Base-by-base conservation (phyloP, 2,888 invertebrate genomes). In the Tipula helvola region DNA sequence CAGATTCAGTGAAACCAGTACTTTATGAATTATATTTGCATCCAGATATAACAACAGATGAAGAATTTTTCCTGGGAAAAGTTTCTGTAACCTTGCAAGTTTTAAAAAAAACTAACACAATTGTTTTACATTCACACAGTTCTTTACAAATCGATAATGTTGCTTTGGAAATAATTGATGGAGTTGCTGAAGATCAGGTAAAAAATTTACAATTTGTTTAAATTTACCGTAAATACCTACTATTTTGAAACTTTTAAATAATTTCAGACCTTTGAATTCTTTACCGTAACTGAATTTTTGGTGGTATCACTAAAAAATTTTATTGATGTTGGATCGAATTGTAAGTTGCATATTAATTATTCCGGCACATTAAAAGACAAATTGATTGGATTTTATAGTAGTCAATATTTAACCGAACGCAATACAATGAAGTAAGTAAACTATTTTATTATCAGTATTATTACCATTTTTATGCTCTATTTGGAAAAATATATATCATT, bases 321-420 rank as follows among this genome's bases (percentile, higher is more conserved):
- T 52, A 89, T 93, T 52, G 36, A 86, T 0, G 86, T 87, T 86
- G 91, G 90, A 13, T 87, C 88, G 86, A 90, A 88, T 12, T 93
- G 94, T 88, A 90, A 90, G n/a, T 90, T 96, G 13, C 89, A 91
- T 83, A 92, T 96, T 84, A 91, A 93, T 52, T 96, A 95, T 89
- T 91, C 91, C 87, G 96, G 96, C 0, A 92, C 93, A 88, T 92
- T 96, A 90, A 93, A 93, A 39, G 92, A 93, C 88, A 94, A 94
- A 88, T 95, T 96, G 89, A 94, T 95, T 87, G 96, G 96, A 4
- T 93, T 96, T 87, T 96, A 96, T 90, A 93, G 93, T 88, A 96
- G 96, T 87, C 92, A 92, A 5, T 94, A 96, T 88, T 28, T 71
- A 18, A 71, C 71, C 4, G 71, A 2, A 28, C 2, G 3, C 1